Evolutionary conservation across 2,797 vertebrate species (phyloP).

Genomic region (Dromococcyx pavoninus): DNA sequence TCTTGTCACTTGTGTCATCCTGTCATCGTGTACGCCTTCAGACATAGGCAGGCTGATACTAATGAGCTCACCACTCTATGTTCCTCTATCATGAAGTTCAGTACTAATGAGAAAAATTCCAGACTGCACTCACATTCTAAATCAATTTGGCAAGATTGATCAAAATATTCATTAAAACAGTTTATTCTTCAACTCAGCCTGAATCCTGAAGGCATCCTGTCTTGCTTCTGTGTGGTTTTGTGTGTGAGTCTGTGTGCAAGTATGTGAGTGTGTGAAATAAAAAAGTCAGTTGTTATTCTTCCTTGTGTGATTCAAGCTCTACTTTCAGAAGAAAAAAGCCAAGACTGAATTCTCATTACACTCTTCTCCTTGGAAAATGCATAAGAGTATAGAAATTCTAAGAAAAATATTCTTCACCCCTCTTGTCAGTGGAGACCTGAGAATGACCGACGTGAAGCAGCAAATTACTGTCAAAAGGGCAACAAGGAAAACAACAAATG

Average conservation of each 20-base stretch:
- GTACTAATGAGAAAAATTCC: slow-evolving; percentile 59
- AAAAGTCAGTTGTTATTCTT: neutral
- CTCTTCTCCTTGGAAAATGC: neutral
- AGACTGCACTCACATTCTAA: slow-evolving; percentile 4
- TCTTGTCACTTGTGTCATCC: slow-evolving; percentile 29
- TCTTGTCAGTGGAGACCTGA: neutral
- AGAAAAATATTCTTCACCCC: neutral
- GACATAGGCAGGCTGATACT: slow-evolving; percentile 20
- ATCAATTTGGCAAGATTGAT: slow-evolving; percentile 53
- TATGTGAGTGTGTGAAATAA: neutral
- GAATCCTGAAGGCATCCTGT: neutral
- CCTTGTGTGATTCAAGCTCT: neutral
- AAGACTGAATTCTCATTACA: neutral
- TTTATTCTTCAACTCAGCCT: slow-evolving; percentile 35
- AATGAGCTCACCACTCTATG: slow-evolving; percentile 40
- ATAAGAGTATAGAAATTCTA: neutral
- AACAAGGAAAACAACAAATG: slow-evolving; percentile 41
- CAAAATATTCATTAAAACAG: slow-evolving; percentile 59
- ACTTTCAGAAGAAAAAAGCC: neutral
- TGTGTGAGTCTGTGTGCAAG: neutral
- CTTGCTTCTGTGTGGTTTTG: neutral
- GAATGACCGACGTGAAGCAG: neutral
- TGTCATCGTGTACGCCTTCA: slow-evolving; percentile 22
- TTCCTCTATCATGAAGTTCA: slow-evolving; percentile 38
- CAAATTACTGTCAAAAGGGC: slow-evolving; percentile 8